Base-by-base conservation (phyloP, 2,797 vertebrate genomes). In the Staurois parvus region DNA sequence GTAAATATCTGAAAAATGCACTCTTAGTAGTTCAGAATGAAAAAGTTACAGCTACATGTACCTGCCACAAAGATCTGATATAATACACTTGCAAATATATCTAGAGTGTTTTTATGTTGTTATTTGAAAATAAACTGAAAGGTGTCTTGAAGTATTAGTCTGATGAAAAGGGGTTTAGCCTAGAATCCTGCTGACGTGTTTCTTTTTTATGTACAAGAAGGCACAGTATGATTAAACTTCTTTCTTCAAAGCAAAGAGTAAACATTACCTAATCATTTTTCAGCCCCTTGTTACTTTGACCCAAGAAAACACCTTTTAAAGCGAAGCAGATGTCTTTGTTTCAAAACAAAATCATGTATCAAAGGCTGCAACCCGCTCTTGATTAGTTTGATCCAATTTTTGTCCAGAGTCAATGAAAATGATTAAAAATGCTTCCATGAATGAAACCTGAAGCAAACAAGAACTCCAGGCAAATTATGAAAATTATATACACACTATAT, bases 231-330 rank as follows among this genome's bases (percentile, higher is more conserved):
- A 90, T 90, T 90, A 86, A 89, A 89, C 67, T 91, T 83, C 84
- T 89, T 88, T 89, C 89, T 91, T 92, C 84, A 91, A 93, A 93
- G 89, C 86, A 90, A 91, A 90, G 67, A 90, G 88, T 87, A 91
- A 91, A 90, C 87, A 91, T 90, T 90, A 90, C 2, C 2, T 79
- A 90, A 92, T 91, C 82, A 91, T 91, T 90, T n/a, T 88, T 88
- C 90, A 91, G 92, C 59, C 80, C 84, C 80, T 70, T 80, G 79
- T 81, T 83, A 87, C 84, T 90, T 84, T 85, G 87, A 91, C 88
- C 89, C 90, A 87, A 89, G 90, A 88, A 88, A 76, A 85, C 88
- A 92, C 92, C 92, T 94, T n/a, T 89, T 92, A 91, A 93, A 93
- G 86, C 89, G 84, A 88, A 91, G 87, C 89, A 93, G 91, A 92